Base-by-base conservation (phyloP, 2,797 vertebrate genomes). In the Heterohyrax brucei region DNA sequence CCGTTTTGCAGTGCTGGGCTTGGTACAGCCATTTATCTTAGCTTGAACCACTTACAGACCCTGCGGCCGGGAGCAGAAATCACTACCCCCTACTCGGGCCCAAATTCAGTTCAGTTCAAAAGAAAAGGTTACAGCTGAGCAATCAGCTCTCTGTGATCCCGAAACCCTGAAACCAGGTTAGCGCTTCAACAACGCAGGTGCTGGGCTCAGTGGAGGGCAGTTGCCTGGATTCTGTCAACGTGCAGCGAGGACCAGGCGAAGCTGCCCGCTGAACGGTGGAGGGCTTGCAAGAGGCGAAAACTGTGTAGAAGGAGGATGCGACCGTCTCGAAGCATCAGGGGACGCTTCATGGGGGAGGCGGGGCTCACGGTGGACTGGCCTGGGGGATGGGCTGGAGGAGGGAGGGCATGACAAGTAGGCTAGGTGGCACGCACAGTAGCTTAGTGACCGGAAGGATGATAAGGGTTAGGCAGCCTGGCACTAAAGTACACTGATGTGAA, bases 401-500 rank as follows among this genome's bases (percentile, higher is more conserved):
- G 59, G 7, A 39, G 19, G 50, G 28, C 3, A 0, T 7, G 30
- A 8, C 22, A 14, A 66, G 56, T 53, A 9, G 7, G 26, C 10
- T 6, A 48, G 30, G 21, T 0, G 24, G 56, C 24, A 7, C 12
- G 53, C 48, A 39, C 19, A 30, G 3, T 12, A 14, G 14, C 44
- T 48, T 5, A 12, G 4, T 30, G 73, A 16, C 39, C 16, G 2
- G 59, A 22, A 19, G 73, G n/a, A 56, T 46, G 53, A n/a, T 26
- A 44, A 26, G 3, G 64, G 22, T 28, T 13, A 6, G 50, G 26
- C 33, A 46, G 1, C 39, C 30, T 4, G 22, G 10, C 10, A 48
- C 14, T 19, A 30, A 46, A 0, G 56, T 12, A 44, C 1, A 1
- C 33, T 5, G 61, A 64, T 9, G 24, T 4, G 7, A n/a, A 7